Evolutionary conservation across 37 sponge, comb jelly and placozoan genomes (phyloP), one percentile per base, ranked within the genome.

Genomic region (Halisarca cf. caerulea): DNA sequence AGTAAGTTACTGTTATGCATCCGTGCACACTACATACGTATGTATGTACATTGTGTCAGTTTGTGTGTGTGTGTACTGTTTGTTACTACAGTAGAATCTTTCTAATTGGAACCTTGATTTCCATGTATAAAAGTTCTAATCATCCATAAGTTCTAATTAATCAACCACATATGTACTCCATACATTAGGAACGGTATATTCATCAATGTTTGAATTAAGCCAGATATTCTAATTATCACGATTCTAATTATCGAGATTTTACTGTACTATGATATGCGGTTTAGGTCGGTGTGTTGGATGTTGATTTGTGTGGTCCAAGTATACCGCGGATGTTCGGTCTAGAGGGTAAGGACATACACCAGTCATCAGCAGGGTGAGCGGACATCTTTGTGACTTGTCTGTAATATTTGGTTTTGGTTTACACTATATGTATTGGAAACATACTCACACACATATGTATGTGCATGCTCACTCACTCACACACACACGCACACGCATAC

Each of bases 301-400:
- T 93, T 1, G 94, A 93, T 43, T 74, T 93, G 60, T 93, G 94
- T 82, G 94, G 94, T 5, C 94, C 94, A 4, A 90, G 91, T 78
- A 84, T 93, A 14, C 94, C 94, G 17, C 60, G 69, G 0, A 88
- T 93, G 91, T 58, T 93, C 59, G 82, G 68, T 30, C 36, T 93
- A 82, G 92, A 87, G 40, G 86, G 80, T 6, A 23, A 59, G 7
- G 82, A 87, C 40, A 75, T 93, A 14, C 91, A 93, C 77, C 91
- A 90, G 79, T 87, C 86, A 79, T 82, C 94, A 17, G 85, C 79
- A 37, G 91, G 94, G 91, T 93, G 53, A 43, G 30, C 6, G 53
- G 2, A 45, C 25, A 23, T 35, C 2, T n/a, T n/a, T n/a, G 14
- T 0, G 45, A 36, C 45, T 74, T 35, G 35, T 74, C 3, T 17